Conservation (phyloP, 92 coral and sea anemone genomes). For the Nematostella vectensis region DNA sequence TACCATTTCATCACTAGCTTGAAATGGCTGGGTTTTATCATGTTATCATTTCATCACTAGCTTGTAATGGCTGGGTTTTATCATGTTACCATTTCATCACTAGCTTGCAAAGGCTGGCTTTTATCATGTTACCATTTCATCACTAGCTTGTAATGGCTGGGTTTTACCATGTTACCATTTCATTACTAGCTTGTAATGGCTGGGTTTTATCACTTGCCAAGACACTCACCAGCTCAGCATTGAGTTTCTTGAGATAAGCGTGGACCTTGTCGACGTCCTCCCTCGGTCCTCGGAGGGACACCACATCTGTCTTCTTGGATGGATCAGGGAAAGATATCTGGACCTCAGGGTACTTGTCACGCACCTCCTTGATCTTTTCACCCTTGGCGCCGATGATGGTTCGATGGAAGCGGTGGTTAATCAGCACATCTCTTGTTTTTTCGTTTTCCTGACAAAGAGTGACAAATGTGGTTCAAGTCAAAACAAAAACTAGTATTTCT, state of each 20-base stretch:
- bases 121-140: no score
- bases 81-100: no score
- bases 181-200: background rate
- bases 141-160: background rate
- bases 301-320: slow-evolving; percentile 72
- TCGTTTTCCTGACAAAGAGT: slow-evolving; percentile 89
- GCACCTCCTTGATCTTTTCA: slow-evolving; percentile 83
- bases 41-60: no score
- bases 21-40: no score
- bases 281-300: slow-evolving; percentile 89
- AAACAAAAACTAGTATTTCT: no score
- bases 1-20: no score
- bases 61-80: no score
- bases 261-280: slow-evolving; percentile 86
- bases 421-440: slow-evolving; percentile 82
- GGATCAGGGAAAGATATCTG: slow-evolving; percentile 97
- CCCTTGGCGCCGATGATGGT: slow-evolving; percentile 93
- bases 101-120: no score
- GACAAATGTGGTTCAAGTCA: no score
- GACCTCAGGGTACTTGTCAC: slow-evolving; percentile 87
- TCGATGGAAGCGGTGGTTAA: slow-evolving; percentile 91
- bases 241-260: slow-evolving; percentile 80
- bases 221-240: slow-evolving; percentile 76
- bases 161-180: background rate
- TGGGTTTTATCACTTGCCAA: background rate